Evolutionary conservation across 2,113 vertebrate species (phyloP).

Genomic region (Willisornis vidua): DNA sequence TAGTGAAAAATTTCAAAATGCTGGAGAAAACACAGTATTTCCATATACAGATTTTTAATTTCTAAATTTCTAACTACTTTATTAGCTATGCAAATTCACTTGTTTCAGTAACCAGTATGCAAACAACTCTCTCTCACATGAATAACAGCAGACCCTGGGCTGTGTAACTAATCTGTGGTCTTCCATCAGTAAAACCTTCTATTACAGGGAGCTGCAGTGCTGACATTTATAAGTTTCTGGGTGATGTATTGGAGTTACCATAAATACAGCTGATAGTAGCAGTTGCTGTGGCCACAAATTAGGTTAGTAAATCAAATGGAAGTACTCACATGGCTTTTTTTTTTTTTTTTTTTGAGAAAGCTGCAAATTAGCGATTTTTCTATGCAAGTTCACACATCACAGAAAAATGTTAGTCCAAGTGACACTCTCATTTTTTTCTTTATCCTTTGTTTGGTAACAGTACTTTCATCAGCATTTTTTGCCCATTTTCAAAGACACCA

Average conservation of each 20-base stretch:
- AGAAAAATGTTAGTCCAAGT: constrained; percentile 7
- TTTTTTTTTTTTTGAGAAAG: not conserved
- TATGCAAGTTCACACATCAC: constrained; percentile 50
- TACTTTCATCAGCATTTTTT: not conserved
- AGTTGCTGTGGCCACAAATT: constrained; percentile 58
- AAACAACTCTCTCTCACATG: not conserved
- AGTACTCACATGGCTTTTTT: not conserved
- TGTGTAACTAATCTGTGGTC: not conserved
- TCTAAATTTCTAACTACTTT: not conserved
- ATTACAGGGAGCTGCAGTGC: not conserved
- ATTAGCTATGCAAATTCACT: not conserved
- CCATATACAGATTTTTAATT: not conserved
- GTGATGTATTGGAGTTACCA: constrained; percentile 40
- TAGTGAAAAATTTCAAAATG: not conserved
- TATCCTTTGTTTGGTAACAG: constrained; percentile 13
- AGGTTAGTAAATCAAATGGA: constrained; percentile 66
- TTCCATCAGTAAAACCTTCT: constrained; percentile 49
- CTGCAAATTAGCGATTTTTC: constrained; percentile 57
- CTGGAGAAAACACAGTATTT: not conserved
- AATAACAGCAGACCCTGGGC: not conserved
- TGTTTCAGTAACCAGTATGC: not conserved
- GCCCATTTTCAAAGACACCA: not conserved
- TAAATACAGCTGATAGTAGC: constrained; percentile 50
- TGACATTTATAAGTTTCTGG: constrained; percentile 60
- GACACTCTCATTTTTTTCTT: not conserved